Evolutionary conservation across 2,113 vertebrate genomes (phyloP).

Genomic region (Anhinga anhinga): DNA sequence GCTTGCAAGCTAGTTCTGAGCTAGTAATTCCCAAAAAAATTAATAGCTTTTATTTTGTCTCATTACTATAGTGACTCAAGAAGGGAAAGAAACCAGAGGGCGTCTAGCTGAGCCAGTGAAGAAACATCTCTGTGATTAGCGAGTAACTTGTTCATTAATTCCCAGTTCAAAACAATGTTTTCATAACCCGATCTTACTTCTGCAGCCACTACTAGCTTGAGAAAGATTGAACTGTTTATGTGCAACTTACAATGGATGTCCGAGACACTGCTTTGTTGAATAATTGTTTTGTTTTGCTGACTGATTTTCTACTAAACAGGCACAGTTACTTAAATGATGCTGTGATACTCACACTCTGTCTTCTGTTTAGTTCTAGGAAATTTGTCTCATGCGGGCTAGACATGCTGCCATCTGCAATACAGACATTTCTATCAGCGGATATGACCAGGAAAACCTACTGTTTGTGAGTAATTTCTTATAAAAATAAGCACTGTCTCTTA

Average conservation of each 20-base stretch:
- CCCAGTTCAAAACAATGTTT: background rate
- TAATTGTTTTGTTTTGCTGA: background rate
- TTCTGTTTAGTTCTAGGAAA: constrained; percentile 33
- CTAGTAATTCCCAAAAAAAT: background rate
- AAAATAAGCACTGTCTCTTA: background rate
- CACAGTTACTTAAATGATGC: background rate
- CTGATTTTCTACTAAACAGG: background rate
- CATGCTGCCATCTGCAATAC: constrained; percentile 32
- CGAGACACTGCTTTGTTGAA: background rate
- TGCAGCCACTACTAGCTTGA: constrained; percentile 1
- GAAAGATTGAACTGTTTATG: constrained; percentile 47
- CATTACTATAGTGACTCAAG: background rate
- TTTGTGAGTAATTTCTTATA: background rate
- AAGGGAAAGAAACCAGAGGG: background rate
- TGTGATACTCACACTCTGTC: constrained; percentile 1
- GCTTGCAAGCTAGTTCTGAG: background rate
- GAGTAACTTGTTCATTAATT: background rate
- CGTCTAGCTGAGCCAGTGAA: background rate
- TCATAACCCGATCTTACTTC: background rate
- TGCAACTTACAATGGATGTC: constrained; percentile 21
- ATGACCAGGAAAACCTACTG: constrained; percentile 12
- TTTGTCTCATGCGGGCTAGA: constrained; percentile 42
- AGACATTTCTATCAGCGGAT: background rate
- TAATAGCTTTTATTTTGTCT: background rate
- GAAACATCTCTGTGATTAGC: background rate